A percentile compares a stretch with the other conserved stretches of the same genome.
These are phyloP conservation scores for Platycheirus rosarum DNA, from an alignment of 2,888 invertebrate species.

Conservation along the genomic window DNA sequence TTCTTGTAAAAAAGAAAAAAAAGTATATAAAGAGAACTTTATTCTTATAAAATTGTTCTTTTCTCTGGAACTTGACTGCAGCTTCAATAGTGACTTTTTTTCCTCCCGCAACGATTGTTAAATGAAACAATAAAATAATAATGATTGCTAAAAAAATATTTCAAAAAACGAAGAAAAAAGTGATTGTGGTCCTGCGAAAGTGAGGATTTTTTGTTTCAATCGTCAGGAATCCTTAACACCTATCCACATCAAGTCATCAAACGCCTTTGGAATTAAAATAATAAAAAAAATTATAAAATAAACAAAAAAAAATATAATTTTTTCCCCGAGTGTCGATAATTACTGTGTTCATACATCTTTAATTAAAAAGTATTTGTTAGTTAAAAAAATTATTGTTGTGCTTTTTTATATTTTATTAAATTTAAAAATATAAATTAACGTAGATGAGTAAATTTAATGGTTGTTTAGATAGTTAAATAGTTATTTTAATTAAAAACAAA, in stretches of 20 bases:
- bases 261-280: constrained; percentile 37
- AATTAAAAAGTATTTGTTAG: constrained; percentile 15
- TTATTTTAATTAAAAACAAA: constrained; percentile 22
- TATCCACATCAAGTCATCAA: constrained; percentile 27
- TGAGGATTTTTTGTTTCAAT: constrained; percentile 40
- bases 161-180: constrained; percentile 71
- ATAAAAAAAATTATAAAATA: constrained; percentile 17
- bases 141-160: constrained; percentile 70
- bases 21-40: constrained; percentile 17
- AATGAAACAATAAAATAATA: constrained; percentile 60
- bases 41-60: constrained; percentile 10
- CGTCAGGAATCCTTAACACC: constrained; percentile 24
- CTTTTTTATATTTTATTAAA: constrained; percentile 41
- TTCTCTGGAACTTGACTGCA: constrained; percentile 8
- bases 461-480: constrained; percentile 61
- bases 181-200: constrained; percentile 63
- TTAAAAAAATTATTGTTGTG: constrained; percentile 47
- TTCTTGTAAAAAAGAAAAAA: constrained; percentile 37
- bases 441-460: constrained; percentile 23
- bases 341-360: constrained; percentile 62
- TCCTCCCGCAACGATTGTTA: constrained; percentile 25
- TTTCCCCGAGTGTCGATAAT: constrained; percentile 50
- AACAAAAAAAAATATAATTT: constrained; percentile 9
- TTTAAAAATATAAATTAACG: constrained; percentile 36
- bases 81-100: constrained; percentile 41